phyloP scores from a whole-genome alignment of 2,797 vertebrate genomes.

The Parambassis ranga region DNA sequence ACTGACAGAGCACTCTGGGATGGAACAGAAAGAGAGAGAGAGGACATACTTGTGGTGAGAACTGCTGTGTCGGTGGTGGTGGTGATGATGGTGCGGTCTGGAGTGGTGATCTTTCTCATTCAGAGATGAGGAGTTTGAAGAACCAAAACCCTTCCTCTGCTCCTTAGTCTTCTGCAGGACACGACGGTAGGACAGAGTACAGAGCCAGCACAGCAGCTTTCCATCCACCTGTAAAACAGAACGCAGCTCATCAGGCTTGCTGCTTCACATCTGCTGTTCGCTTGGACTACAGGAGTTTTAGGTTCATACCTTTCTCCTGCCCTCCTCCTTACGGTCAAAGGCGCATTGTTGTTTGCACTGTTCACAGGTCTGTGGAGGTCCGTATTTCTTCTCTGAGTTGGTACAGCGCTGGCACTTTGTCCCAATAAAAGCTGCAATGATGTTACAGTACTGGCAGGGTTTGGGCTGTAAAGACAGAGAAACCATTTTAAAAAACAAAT shows the following conservation, averaged over 20 bases:
- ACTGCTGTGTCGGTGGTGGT: conserved; percentile 88
- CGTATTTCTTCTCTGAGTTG: conserved; percentile 99
- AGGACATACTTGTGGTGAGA: conserved; percentile 92
- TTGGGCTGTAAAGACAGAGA: conserved; percentile 85
- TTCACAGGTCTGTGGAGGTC: conserved; percentile 96
- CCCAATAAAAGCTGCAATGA: conserved; percentile 98
- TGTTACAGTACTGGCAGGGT: conserved; percentile 99
- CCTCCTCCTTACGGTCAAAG: conserved; percentile 97
- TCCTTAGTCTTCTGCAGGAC: conserved; percentile 99
- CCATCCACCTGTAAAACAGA: conserved; percentile 88
- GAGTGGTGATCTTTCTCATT: conserved; percentile 96
- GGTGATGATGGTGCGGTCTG: conserved; percentile 90
- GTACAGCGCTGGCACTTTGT: conserved; percentile 99
- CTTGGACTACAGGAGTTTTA: background rate
- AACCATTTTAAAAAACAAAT: background rate
- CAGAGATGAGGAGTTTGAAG: conserved; percentile 93
- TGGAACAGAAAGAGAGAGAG: background rate
- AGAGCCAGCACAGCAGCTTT: conserved; percentile 97
- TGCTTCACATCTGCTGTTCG: background rate
- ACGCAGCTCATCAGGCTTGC: background rate
- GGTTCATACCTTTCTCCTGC: conserved; percentile 88
- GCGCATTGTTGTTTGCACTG: conserved; percentile 99
- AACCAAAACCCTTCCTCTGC: conserved; percentile 94
- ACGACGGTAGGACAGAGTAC: conserved; percentile 96
- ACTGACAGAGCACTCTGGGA: background rate